Base-by-base conservation (phyloP, 2,888 invertebrate genomes). In the Agriopis marginaria region DNA sequence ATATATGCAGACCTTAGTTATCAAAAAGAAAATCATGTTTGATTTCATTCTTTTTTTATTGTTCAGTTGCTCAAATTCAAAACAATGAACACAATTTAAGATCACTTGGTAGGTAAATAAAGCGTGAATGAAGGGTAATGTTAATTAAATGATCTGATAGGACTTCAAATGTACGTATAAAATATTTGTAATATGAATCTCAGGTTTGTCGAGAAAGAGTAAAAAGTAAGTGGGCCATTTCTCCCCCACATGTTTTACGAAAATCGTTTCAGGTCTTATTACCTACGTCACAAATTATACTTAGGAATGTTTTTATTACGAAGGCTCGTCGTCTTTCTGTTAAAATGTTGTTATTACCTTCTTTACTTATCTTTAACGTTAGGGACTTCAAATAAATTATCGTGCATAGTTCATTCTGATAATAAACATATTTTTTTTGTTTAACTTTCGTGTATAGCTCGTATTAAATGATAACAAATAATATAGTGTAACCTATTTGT, bases 1-100 rank as follows among this genome's bases (percentile, higher is more conserved):
- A 60, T 54, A 39, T 45, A 39, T 75, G 74, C 67, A 73, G 62
- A 69, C 72, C 75, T 76, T 76, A 75, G 71, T 72, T 66, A 12
- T 56, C 44, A 23, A 66, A 44, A 60, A 60, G 47, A n/a, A 53
- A 66, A 49, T 63, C 4, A 11, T 45, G 23, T 50, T 32, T 49
- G 10, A 11, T 55, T 45, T 6, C 10, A 10, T 42, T 45, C 3
- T 44, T 7, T 49, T 40, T 55, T 55, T 12, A 0, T 17, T 44
- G 9, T 7, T 23, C 39, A 62, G 7, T 44, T 63, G 7, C 14
- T 55, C 3, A n/a, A 40, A 63, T n/a, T 14, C 44, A 32, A 63
- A 32, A 53, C 53, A 53, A 58, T 45, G 12, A 11, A 32, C 17
- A 23, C 0, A 45, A 9, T 10, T 14, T 10, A 14, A 9, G 0